Evolutionary conservation across 2,888 invertebrate species (phyloP), one percentile per base, ranked within the genome.

Genomic region (Aphelenchoides bicaudatus): DNA sequence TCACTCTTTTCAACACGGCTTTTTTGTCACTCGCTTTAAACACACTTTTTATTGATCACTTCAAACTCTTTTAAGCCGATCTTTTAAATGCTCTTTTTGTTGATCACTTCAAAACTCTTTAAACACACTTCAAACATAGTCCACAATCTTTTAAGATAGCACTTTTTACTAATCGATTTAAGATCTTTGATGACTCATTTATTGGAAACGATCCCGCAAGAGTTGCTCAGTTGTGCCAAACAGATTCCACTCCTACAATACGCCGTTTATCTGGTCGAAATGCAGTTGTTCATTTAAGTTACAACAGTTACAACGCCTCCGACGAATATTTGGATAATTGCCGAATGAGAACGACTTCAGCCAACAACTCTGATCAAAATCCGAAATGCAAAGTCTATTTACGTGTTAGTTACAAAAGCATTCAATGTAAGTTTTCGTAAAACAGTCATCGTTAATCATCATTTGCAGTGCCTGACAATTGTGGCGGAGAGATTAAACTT

Each of bases 361-460:
- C 10, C n/a, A 51, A 51, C 37, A 51, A 51, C 52, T 38, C 52
- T 8, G 52, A 27, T 16, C 25, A 66, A 27, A 27, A 21, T n/a
- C 21, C 56, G n/a, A 48, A 47, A 19, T 66, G 66, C 34, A 46
- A 39, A 2, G 55, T 70, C 46, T 72, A 72, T 16, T 74, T 74
- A 51, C 46, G 62, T 10, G 30, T 74, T 16, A 61, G 29, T 19
- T 74, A 74, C 56, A 62, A 64, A 43, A 62, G 62, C 23, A 55
- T 71, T 6, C 59, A 59, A 47, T 59, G 72, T 73, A 59, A 60
- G 60, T 30, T 23, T 21, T 6, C 23, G 10, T 10, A 43, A 43
- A 8, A 8, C 6, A 19, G 23, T 21, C 21, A 19, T 8, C 16
- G 25, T 8, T 43, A 6, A 19, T 43, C 43, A n/a, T 37, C 38